Conservation (phyloP, 2,797 vertebrate genomes). For the Pseudomugil gertrudae region DNA sequence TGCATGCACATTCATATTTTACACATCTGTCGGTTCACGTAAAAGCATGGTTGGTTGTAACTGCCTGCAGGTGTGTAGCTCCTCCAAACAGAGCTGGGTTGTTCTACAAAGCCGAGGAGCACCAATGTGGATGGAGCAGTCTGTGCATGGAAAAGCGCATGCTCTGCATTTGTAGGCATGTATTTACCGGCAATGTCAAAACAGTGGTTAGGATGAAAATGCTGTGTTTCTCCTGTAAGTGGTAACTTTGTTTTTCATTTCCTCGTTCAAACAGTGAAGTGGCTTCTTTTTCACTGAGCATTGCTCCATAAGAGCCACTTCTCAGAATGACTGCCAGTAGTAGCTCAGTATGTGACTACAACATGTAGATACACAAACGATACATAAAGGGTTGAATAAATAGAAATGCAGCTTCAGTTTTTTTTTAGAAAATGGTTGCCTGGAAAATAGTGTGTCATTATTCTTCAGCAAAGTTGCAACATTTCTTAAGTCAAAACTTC, state of each 20-base stretch:
- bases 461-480: not conserved
- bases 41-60: conserved; percentile 23
- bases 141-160: not conserved
- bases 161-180: not conserved
- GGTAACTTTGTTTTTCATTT: conserved; percentile 38
- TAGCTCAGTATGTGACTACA: not conserved
- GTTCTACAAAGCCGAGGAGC: conserved; percentile 7
- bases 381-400: not conserved
- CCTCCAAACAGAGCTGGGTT: conserved; percentile 25
- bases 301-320: conserved; percentile 3
- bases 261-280: conserved; percentile 35
- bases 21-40: conserved; percentile 23
- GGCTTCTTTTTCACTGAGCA: conserved; percentile 1
- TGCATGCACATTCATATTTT: conserved; percentile 4
- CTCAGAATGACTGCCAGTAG: not conserved
- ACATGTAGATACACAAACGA: not conserved
- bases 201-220: conserved; percentile 8
- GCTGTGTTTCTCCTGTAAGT: conserved; percentile 38
- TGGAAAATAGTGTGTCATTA: conserved; percentile 5
- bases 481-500: not conserved
- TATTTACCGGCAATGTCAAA: conserved; percentile 27
- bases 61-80: conserved; percentile 39
- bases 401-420: not conserved
- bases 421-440: conserved; percentile 22
- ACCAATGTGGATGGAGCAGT: not conserved